Evolutionary conservation across 1,140 invertebrate genomes (phyloP), one percentile per base, ranked within the genome.

Genomic region (Drosophila burlai): DNA sequence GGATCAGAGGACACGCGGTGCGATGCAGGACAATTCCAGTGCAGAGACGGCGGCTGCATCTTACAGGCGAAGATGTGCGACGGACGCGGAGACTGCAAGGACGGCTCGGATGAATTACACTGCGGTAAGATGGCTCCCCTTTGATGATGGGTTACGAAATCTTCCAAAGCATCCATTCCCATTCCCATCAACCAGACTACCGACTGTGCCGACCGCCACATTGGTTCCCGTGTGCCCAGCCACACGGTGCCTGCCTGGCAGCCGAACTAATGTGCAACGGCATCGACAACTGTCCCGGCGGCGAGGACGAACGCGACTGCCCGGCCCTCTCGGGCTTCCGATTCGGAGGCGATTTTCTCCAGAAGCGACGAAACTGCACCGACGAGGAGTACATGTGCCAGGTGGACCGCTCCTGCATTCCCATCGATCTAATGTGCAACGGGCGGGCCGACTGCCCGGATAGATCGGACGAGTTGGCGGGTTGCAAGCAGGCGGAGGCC

Each of bases 371-470:
- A 38, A 95, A 95, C 61, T 94, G 91, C 29, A 75, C 92, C 15
- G 81, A 94, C 3, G 77, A 89, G 2, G 92, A 94, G 52, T 96
- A 94, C 71, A 93, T 94, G 34, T 96, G 95, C 55, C 90, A 94
- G 24, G 50, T 71, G 42, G 94, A 95, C 73, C 94, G 94, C 21
- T 94, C 94, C 7, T 98, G 97, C 83, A 94, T 98, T 31, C 93
- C 95, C 1, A 63, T 93, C 0, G 80, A 93, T 2, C 89, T 94
- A 36, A 95, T 97, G 71, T 99, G 98, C 90, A 95, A 99, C 85
- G 95, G 95, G 2, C 93, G 94, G 1, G 38, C 85, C 6, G 97
- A 99, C 83, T 99, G 98, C 93, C 93, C 94, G 1, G 96, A 98
- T 93, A 94, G 94, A 3, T 96, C 96, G 4, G 98, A 98, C 93